Base-by-base conservation (phyloP, 2,888 invertebrate genomes). In the Sympetrum striolatum region DNA sequence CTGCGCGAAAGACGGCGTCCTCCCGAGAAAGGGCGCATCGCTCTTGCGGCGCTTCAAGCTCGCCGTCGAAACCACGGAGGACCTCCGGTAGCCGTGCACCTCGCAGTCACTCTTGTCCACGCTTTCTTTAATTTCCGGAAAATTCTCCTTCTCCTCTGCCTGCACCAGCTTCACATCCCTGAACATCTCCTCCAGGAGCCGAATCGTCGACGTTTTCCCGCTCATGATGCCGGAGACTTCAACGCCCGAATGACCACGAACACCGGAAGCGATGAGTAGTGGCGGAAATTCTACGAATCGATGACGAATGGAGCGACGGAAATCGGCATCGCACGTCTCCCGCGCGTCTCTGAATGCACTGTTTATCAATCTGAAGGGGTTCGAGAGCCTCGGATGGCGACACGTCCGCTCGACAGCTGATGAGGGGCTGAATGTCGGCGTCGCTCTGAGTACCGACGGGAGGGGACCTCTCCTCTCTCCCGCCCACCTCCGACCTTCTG, bases 21-120 rank as follows among this genome's bases (percentile, higher is more conserved):
- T 86, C 15, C 60, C 73, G 18, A 10, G n/a, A 58, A 37, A 35
- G 35, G 37, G 44, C 44, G 86, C 79, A 58, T 90, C 73, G 90
- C 90, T 80, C 44, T 64, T 86, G 18, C 80, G 22, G 48, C 90
- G 90, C 18, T 60, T 80, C 37, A 90, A 90, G 2, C 25, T 44
- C 14, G 25, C 31, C 53, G 91, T 22, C 22, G 91, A 91, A 37
- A 31, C 60, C 90, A 90, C 44, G 35, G 90, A 80, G 58, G 86
- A 60, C 86, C 81, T 81, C 90, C 81, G 44, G 60, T 82, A 82
- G 25, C 73, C 81, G 64, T 90, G 82, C 6, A 80, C 58, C 90
- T 91, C 90, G 90, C 91, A 90, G 81, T 90, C 90, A 53, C 90
- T 90, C 82, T 81, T 79, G 90, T 90, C 90, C 10, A 82, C 90